These are phyloP conservation scores for Ctenopoma kingsleyae DNA, from an alignment of 2,797 vertebrate genomes.

Conservation along the genomic window DNA sequence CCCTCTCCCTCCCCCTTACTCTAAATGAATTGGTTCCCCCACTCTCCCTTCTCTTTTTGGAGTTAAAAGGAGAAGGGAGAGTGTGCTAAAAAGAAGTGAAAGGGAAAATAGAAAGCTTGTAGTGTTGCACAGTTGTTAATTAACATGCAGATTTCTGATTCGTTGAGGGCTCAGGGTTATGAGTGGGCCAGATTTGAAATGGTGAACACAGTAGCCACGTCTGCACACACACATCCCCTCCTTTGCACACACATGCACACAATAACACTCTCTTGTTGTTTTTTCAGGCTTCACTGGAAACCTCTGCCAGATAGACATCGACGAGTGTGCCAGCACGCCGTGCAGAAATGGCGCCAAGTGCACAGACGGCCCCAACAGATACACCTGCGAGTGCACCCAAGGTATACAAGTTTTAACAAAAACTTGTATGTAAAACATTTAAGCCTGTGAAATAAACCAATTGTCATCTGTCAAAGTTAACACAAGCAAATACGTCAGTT, in stretches of 20 bases:
- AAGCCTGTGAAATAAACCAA: background rate
- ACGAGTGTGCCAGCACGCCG: constrained; percentile 97
- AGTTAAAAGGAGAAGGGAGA: too few species aligned
- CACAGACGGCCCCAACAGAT: constrained; percentile 93
- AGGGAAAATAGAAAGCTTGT: constrained; percentile 57
- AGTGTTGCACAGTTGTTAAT: constrained; percentile 70
- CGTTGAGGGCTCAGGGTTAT: constrained; percentile 56
- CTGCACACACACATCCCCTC: constrained; percentile 17
- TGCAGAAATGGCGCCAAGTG: constrained; percentile 96
- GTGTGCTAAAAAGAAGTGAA: constrained; percentile 67
- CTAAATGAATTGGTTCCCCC: constrained; percentile 46
- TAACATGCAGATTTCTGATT: constrained; percentile 76
- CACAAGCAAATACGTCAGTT: background rate
- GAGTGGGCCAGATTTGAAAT: constrained; percentile 51
- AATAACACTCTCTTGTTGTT: constrained; percentile 57
- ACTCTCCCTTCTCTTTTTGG: constrained; percentile 38
- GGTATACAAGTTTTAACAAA: constrained; percentile 77
- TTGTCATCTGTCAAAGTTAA: background rate
- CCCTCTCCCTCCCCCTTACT: constrained; percentile 25
- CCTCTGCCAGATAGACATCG: constrained; percentile 92
- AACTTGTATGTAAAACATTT: background rate
- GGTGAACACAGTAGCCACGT: constrained; percentile 56
- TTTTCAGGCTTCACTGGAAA: constrained; percentile 92
- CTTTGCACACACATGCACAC: constrained; percentile 37
- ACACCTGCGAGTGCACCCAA: constrained; percentile 94